Conservation (phyloP, 1,140 invertebrate species). For the Amphibalanus amphitrite region DNA sequence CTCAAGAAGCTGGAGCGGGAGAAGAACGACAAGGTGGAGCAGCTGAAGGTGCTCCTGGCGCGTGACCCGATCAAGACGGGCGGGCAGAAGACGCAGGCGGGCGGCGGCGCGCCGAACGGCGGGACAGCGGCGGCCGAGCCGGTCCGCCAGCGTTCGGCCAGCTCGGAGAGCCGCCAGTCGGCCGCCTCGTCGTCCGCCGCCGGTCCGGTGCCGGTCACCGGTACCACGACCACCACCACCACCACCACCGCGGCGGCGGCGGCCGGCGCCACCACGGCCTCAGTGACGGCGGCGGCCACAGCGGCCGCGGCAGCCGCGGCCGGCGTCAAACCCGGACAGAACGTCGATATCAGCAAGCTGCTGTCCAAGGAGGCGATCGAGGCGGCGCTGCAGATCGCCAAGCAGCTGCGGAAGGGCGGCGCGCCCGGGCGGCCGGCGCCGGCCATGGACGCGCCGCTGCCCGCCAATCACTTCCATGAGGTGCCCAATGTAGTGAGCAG, state of each 20-base stretch:
- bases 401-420: neutral
- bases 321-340: neutral
- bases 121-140: neutral
- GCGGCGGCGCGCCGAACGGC: neutral
- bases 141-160: neutral
- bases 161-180: no score
- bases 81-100: neutral
- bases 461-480: no score
- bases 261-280: no score
- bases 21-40: conserved; percentile 49
- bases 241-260: no score
- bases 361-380: conserved; percentile 3
- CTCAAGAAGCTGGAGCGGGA: conserved; percentile 53
- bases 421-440: no score
- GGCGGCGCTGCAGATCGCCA: conserved; percentile 2
- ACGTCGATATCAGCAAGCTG: neutral
- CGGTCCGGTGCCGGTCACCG: no score
- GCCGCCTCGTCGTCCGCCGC: no score
- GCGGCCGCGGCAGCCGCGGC: no score
- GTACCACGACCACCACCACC: neutral
- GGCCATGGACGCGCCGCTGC: neutral
- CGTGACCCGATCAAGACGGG: neutral
- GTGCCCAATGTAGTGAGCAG: neutral
- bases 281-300: no score
- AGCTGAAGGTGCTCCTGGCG: conserved; percentile 27